Evolutionary conservation across 2,113 vertebrate species (phyloP), one percentile per base, ranked within the genome.

Genomic region (Pelobates fuscus): DNA sequence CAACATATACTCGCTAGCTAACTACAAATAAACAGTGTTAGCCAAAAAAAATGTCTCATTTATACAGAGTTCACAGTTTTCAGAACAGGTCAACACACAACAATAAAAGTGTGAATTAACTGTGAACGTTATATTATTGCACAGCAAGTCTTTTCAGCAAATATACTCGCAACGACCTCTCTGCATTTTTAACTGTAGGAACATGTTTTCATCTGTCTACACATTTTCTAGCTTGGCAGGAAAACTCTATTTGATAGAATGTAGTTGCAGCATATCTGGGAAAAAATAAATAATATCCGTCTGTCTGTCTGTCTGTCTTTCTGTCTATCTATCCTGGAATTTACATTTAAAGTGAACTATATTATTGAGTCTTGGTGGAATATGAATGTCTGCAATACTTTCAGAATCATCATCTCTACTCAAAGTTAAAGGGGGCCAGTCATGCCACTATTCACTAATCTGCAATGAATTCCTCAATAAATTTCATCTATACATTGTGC

Each of bases 181-280:
- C 64, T 60, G 64, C 71, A 75, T 59, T 67, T 75, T 67, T 57
- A 75, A 44, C 71, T 25, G 43, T 67, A 5, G 63, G 71, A 67
- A 67, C 29, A 12, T 67, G 12, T 27, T 44, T 67, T 67, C 25
- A 17, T 67, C 17, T 20, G 8, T 76, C 30, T 60, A 5, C 12
- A 43, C 46, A 76, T 49, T 25, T 65, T 64, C 52, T 14, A 5
- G 20, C 37, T 26, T 64, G 58, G 5, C 59, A 18, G 72, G 63
- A 44, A 58, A 11, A 30, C 23, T 5, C 18, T 23, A 44, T 74
- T 49, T 14, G 23, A 6, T 29, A 17, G 23, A 49, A 49, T 49
- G 44, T 17, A 7, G 15, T 49, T 14, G 3, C 1, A 17, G 15
- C 3, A 49, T 17, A 2, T 49, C 12, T 14, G 44, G 44, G 32